Conservation (phyloP, 1,140 invertebrate genomes). For the Daktulosphaira vitifoliae region DNA sequence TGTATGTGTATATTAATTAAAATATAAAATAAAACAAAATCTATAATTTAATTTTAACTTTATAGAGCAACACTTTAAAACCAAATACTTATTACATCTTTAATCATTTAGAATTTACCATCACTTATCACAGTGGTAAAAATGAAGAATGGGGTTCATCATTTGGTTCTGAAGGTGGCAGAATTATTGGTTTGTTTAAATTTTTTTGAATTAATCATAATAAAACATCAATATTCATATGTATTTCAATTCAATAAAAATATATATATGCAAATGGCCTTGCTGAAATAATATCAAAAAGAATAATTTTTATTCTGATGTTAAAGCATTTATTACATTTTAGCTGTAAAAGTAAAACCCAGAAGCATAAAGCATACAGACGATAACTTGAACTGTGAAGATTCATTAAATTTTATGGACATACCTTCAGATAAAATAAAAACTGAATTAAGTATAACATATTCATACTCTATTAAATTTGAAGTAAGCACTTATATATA, state of each 20-base stretch:
- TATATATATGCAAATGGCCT: no score
- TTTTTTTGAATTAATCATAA: no score
- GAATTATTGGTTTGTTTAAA: conserved; percentile 69
- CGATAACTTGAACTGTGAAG: conserved; percentile 48
- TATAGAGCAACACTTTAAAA: not conserved
- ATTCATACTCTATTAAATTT: conserved; percentile 83
- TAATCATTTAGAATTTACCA: conserved; percentile 90
- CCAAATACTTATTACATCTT: conserved; percentile 68
- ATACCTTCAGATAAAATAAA: conserved; percentile 52
- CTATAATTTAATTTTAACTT: not conserved
- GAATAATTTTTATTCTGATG: not conserved
- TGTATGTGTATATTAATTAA: conserved; percentile 14
- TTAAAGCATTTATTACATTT: conserved; percentile 38
- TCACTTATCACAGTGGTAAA: conserved; percentile 84
- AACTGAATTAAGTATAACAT: conserved; percentile 61
- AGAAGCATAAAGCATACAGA: conserved; percentile 63
- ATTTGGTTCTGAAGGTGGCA: conserved; percentile 68
- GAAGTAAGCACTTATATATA: conserved; percentile 46
- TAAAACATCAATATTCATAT: no score
- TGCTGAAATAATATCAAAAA: no score
- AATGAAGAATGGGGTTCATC: conserved; percentile 73
- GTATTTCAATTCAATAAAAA: no score
- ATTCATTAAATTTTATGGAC: conserved; percentile 51
- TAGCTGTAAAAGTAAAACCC: conserved; percentile 64
- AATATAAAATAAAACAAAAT: no score